Evolutionary conservation across 1,140 invertebrate genomes (phyloP), one percentile per base, ranked within the genome.

Genomic region (Trichonephila clavata): DNA sequence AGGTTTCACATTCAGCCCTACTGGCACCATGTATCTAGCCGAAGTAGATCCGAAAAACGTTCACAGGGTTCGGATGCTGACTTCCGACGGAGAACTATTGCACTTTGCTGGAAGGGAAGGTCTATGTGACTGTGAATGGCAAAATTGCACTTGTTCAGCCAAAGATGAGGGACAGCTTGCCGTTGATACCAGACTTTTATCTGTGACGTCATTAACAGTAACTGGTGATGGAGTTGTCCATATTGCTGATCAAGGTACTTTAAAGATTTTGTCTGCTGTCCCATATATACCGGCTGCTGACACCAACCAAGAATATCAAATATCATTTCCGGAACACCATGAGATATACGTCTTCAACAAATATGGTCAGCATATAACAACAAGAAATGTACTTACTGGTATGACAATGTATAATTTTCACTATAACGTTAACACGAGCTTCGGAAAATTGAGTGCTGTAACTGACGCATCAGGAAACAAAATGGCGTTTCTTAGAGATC

Each of bases 321-420:
- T 99, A 87, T 98, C 98, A 94, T 98, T 98, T 0, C 98, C 99
- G 0, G 98, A 99, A 95, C 98, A 98, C 0, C 98, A 99, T 95
- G 98, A 99, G 96, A 97, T 99, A 81, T 99, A 99, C 95, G 97
- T 99, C 10, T 99, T 99, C 95, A 99, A 99, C 95, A 96, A 98
- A 94, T 99, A 99, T 95, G 99, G 99, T 0, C 98, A 99, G 95
- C 99, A 99, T 95, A 97, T 98, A 5, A 97, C 97, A 59, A 99
- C 99, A 0, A 98, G 97, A 94, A 99, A 99, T 95, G 98, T 99
- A 90, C 96, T 99, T 1, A 99, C 98, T 0, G 98, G 98, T 0
- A 98, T 98, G 95, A 98, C 97, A 0, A 97, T 98, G 92, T 99
- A 99, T 95, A 97, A 97, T 4, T 99, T 99, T 95, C 98, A 98